These are phyloP conservation scores for Glomeris marginata DNA, from an alignment of 2,888 invertebrate genomes.

Conservation along the genomic window DNA sequence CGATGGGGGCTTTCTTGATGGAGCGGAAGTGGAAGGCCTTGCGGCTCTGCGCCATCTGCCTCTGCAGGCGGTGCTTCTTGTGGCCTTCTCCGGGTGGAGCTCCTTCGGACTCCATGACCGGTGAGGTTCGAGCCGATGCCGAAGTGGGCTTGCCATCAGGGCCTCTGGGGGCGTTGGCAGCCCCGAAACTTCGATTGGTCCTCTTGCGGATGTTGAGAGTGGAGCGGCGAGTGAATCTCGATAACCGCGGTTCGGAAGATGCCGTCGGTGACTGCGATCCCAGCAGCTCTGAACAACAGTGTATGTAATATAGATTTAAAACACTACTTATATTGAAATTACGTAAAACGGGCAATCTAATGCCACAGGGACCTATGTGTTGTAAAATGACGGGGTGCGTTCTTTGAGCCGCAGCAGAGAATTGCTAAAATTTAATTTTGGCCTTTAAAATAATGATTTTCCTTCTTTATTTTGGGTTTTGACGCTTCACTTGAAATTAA, in stretches of 20 bases:
- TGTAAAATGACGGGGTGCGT: no score
- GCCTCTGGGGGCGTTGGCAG: conserved; percentile 5
- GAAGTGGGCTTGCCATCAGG: conserved; percentile 3
- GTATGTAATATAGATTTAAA: background rate
- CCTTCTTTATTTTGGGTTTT: no score
- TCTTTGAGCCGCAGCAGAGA: no score
- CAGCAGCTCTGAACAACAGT: conserved; percentile 10
- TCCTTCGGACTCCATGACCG: background rate
- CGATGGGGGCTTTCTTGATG: conserved; percentile 43
- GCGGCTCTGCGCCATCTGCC: conserved; percentile 84
- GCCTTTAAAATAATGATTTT: no score
- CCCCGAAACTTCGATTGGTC: conserved; percentile 2
- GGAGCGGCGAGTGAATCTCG: conserved; percentile 14
- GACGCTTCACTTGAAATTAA: no score
- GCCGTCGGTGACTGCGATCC: conserved; percentile 13
- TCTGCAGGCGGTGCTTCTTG: conserved; percentile 45
- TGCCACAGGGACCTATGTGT: no score
- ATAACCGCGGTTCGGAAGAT: conserved; percentile 15
- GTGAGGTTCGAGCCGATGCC: conserved; percentile 7
- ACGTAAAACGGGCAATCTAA: background rate
- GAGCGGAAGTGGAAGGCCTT: conserved; percentile 80
- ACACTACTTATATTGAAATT: background rate
- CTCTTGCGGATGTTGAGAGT: conserved; percentile 13
- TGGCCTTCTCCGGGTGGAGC: conserved; percentile 10
- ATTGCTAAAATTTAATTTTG: no score